Evolutionary conservation across 2,888 invertebrate genomes (phyloP).

Genomic region (Tachystola acroxantha): DNA sequence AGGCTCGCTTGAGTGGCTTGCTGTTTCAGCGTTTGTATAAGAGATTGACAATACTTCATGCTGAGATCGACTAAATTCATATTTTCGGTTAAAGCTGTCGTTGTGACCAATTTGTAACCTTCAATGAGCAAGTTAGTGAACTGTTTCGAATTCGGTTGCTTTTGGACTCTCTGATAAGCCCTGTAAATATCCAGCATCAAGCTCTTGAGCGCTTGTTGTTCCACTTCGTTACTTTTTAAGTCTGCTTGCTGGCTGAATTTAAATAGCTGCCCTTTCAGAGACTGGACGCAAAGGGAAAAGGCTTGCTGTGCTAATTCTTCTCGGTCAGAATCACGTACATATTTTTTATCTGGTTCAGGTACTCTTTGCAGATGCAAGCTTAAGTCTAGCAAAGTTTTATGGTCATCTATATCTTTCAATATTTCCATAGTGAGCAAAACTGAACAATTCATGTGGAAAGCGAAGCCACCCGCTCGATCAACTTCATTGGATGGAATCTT

Average conservation of each 20-base stretch:
- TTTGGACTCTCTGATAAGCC: slow-evolving; percentile 83
- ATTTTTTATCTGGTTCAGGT: slow-evolving; percentile 93
- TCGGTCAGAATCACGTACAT: slow-evolving; percentile 90
- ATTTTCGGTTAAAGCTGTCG: slow-evolving; percentile 80
- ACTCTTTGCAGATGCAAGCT: slow-evolving; percentile 86
- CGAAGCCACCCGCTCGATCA: slow-evolving; percentile 94
- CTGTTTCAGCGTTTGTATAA: slow-evolving; percentile 77
- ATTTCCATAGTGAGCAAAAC: slow-evolving; percentile 90
- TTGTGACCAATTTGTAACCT: slow-evolving; percentile 82
- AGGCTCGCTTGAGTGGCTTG: slow-evolving; percentile 59
- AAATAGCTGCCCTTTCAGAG: slow-evolving; percentile 81
- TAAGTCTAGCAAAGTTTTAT: slow-evolving; percentile 87
- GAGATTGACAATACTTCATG: slow-evolving; percentile 83
- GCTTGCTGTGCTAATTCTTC: slow-evolving; percentile 89
- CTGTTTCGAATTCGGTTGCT: slow-evolving; percentile 76
- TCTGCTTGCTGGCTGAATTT: slow-evolving; percentile 69
- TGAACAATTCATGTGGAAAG: slow-evolving; percentile 93
- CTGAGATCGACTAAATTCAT: slow-evolving; percentile 82
- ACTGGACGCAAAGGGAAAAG: slow-evolving; percentile 84
- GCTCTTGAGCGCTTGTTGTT: slow-evolving; percentile 68
- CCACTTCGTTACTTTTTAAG: slow-evolving; percentile 60
- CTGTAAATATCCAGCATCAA: slow-evolving; percentile 80
- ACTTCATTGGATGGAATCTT: slow-evolving; percentile 93
- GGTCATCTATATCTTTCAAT: slow-evolving; percentile 87
- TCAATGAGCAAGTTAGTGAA: slow-evolving; percentile 83